phyloP scores from a whole-genome alignment of 2,888 invertebrate genomes.

The Agonopterix arenella region DNA sequence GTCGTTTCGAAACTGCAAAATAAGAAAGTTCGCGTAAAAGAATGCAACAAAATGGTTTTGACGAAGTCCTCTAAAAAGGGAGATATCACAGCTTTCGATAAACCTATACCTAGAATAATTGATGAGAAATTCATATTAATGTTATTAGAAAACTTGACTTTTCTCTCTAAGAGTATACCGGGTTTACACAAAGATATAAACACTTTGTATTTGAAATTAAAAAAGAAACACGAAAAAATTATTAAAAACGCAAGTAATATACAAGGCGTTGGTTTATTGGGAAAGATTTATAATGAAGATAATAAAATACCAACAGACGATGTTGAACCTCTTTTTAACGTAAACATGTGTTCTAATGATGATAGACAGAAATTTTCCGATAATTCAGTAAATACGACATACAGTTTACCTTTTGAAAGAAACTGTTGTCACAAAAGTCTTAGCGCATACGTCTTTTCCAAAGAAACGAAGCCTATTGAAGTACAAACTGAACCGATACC shows the following conservation, averaged over 20 bases:
- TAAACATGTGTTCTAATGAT: background rate
- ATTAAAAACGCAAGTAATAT: constrained; percentile 11
- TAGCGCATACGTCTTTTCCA: no score
- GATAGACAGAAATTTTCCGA: no score
- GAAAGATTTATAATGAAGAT: constrained; percentile 47
- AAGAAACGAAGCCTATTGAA: no score
- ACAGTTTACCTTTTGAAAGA: no score
- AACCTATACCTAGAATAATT: constrained; percentile 35
- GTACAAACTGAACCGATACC: no score
- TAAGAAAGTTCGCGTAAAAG: constrained; percentile 24
- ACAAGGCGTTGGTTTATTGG: constrained; percentile 35
- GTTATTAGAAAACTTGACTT: constrained; percentile 48
- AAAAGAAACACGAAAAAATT: constrained; percentile 41
- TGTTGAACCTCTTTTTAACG: constrained; percentile 28
- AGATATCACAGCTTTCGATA: constrained; percentile 31
- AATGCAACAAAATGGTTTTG: constrained; percentile 14
- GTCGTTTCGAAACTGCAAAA: constrained; percentile 21
- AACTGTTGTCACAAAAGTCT: no score
- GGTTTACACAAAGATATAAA: constrained; percentile 48
- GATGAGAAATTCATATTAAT: constrained; percentile 54
- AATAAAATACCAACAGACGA: constrained; percentile 19
- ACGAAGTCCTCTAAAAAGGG: constrained; percentile 16
- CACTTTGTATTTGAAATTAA: constrained; percentile 37
- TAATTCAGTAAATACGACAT: no score
- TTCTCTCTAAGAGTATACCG: constrained; percentile 44